Percentiles rank a stretch among this genome's conserved stretches.
Evolutionary conservation across 2,888 invertebrate species (phyloP).

Genomic region (Conus canariensis): DNA sequence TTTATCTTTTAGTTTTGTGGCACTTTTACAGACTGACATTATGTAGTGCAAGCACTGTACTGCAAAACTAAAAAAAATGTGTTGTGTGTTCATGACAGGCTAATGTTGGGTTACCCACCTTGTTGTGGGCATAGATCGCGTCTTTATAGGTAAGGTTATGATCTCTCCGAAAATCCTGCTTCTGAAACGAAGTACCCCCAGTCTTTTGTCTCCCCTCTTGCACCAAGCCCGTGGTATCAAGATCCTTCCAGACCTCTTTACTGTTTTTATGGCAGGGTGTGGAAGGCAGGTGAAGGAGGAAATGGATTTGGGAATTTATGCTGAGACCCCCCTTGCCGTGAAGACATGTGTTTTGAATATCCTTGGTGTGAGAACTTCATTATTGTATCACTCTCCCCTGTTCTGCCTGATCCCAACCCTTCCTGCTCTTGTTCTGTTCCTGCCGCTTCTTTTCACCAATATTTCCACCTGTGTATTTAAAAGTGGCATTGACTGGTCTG

Average conservation of each 20-base stretch:
- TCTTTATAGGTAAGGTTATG: slow-evolving; percentile 3
- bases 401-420: not conserved
- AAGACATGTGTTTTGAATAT: slow-evolving; percentile 8
- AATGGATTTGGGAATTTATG: not conserved
- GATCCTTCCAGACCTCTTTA: not conserved
- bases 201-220: not conserved
- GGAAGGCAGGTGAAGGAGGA: not conserved
- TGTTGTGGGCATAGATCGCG: slow-evolving; percentile 3
- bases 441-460: not conserved
- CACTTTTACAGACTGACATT: too few species aligned
- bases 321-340: not conserved
- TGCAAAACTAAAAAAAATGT: too few species aligned
- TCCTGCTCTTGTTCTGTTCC: not conserved
- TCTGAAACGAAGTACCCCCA: not conserved
- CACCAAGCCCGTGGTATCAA: not conserved
- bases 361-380: not conserved
- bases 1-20: too few species aligned
- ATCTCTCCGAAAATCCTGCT: not conserved
- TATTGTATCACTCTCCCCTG: not conserved
- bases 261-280: not conserved
- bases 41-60: too few species aligned
- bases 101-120: slow-evolving; percentile 30
- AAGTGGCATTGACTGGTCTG: not conserved
- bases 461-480: not conserved
- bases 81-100: not conserved